phyloP scores from a whole-genome alignment of 1,140 invertebrate species.

The Meteorus sp. region DNA sequence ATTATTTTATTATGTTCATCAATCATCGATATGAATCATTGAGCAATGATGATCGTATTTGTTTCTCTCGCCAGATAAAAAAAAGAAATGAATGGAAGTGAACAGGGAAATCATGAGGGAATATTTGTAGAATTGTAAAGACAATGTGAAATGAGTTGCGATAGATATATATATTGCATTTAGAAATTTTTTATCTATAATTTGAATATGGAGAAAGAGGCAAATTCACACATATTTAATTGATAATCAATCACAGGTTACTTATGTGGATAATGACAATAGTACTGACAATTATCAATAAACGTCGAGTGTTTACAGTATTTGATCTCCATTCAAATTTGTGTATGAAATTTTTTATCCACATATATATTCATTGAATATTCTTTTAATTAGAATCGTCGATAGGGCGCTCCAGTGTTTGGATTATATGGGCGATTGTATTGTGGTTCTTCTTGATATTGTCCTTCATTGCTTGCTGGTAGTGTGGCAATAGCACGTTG shows the following conservation, averaged over 20 bases:
- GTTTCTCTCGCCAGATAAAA: too few relatives aligned
- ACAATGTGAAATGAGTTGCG: too few relatives aligned
- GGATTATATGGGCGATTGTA: conserved; percentile 31
- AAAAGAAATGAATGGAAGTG: too few relatives aligned
- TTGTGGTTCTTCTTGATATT: conserved; percentile 25
- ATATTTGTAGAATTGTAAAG: too few relatives aligned
- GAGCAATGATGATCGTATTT: too few relatives aligned
- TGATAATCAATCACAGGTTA: conserved; percentile 28
- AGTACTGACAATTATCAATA: not conserved
- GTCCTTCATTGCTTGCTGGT: conserved; percentile 47
- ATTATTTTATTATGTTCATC: too few relatives aligned
- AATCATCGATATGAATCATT: too few relatives aligned
- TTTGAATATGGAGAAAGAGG: conserved; percentile 16
- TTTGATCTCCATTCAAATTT: not conserved
- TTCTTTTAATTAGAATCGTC: conserved; percentile 34
- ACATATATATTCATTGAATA: not conserved
- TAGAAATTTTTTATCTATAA: not conserved
- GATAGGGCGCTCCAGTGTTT: conserved; percentile 20
- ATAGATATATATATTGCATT: conserved; percentile 10
- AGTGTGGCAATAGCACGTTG: conserved; percentile 62
- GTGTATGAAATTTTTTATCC: not conserved
- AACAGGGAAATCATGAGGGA: not conserved
- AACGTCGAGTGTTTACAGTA: not conserved
- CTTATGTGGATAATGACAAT: not conserved
- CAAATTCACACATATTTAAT: conserved; percentile 13